Conservation (phyloP, 2,113 vertebrate species). For the Trematomus loennbergii region DNA sequence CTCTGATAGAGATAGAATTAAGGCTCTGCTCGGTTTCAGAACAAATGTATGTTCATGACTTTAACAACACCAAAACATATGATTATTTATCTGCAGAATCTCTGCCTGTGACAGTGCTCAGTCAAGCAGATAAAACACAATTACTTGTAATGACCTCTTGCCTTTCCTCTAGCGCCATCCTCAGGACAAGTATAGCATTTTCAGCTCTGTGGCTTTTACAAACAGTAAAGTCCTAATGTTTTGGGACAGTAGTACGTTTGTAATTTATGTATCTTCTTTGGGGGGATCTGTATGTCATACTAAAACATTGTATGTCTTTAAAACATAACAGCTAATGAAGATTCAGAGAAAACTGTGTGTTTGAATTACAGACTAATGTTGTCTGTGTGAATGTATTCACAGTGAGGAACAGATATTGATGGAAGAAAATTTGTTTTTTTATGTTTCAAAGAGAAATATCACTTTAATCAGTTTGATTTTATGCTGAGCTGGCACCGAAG, state of each 20-base stretch:
- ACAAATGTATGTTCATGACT: background rate
- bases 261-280: background rate
- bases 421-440: background rate
- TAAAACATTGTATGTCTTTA: background rate
- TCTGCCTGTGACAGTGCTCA: background rate
- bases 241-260: background rate
- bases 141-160: background rate
- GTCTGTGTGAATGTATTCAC: background rate
- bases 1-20: background rate
- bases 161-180: background rate
- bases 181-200: background rate
- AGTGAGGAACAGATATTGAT: background rate
- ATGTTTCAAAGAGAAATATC: background rate
- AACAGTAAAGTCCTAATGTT: background rate
- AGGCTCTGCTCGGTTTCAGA: background rate
- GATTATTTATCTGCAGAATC: background rate
- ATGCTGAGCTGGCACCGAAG: too few relatives aligned
- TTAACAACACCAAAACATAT: background rate
- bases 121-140: background rate
- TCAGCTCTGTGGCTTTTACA: background rate
- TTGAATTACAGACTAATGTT: background rate
- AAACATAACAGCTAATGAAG: background rate
- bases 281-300: background rate
- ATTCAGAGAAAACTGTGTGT: background rate
- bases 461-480: background rate